Evolutionary conservation across 2,888 invertebrate genomes (phyloP).

Genomic region (Lutraria lutraria): DNA sequence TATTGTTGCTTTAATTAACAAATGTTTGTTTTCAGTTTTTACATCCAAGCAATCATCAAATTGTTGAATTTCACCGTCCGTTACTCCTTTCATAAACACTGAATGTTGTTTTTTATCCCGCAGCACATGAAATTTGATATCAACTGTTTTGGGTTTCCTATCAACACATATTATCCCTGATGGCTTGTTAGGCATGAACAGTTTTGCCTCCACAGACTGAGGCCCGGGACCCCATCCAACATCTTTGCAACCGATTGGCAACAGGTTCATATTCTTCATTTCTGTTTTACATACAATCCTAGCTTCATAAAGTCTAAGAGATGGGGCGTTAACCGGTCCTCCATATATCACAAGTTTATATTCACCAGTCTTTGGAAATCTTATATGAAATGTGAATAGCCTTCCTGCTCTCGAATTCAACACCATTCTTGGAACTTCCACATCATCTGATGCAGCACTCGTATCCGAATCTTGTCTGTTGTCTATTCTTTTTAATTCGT

Average conservation of each 20-base stretch:
- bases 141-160: constrained; percentile 28
- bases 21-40: background rate
- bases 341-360: constrained; percentile 68
- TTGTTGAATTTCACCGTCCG: constrained; percentile 7
- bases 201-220: constrained; percentile 51
- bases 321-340: constrained; percentile 55
- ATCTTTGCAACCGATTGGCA: constrained; percentile 59
- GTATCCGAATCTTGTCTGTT: background rate
- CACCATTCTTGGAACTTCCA: constrained; percentile 56
- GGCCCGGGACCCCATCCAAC: constrained; percentile 72
- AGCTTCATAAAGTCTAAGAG: constrained; percentile 62
- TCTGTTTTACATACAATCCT: constrained; percentile 54
- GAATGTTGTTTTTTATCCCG: background rate
- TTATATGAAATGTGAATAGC: constrained; percentile 59
- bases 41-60: constrained; percentile 8
- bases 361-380: constrained; percentile 63
- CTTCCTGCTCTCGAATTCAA: constrained; percentile 62
- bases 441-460: background rate
- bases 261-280: constrained; percentile 34
- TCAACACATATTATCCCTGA: constrained; percentile 61
- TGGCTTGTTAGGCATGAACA: constrained; percentile 61
- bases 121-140: constrained; percentile 54
- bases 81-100: constrained; percentile 10
- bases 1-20: constrained; percentile 44
- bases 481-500: constrained; percentile 57